Base-by-base conservation (phyloP, 2,113 vertebrate species). In the Phodopus roborovskii region DNA sequence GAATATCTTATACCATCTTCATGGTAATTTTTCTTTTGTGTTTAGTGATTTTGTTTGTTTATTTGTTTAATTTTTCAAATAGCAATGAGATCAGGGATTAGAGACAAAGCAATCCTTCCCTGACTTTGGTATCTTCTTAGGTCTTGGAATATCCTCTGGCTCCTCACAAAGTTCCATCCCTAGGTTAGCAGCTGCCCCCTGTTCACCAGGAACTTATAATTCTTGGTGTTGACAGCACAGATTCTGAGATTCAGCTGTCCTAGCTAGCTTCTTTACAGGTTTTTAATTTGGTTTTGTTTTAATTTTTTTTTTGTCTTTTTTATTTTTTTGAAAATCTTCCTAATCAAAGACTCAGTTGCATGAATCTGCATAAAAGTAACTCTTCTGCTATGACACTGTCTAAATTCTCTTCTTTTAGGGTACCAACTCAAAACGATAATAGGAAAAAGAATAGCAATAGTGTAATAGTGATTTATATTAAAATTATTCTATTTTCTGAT, bases 111-210 rank as follows among this genome's bases (percentile, higher is more conserved):
- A 53, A 13, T 17, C 33, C 33, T 91, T 50, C 50, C 30, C 20
- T 53, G n/a, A 45, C 15, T 0, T 45, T 2, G 36, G n/a, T 2
- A 60, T 15, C 11, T 53, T 24, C 0, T 0, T 50, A 28, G 8
- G 10, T 48, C 30, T 90, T 79, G 26, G 28, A 1, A 42, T 22
- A 16, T 30, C 0, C 5, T 13, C 36, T 36, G 6, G 6, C 33
- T 15, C 26, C 4, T 91, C 26, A 53, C 2, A 11, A 0, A 28
- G 11, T 19, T 12, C 26, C 30, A 39, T 2, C 1, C 0, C 8
- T n/a, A n/a, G 3, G 17, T 15, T 64, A 28, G 45, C 26, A 82
- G 33, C 0, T 45, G 36, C 15, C 17, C 16, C 5, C 1, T 2
- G 5, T 2, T 4, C 0, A 20, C 66, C 26, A 50, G 53, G 12